Evolutionary conservation across 1,140 invertebrate species (phyloP).

Genomic region (Trinorchestia longiramus): DNA sequence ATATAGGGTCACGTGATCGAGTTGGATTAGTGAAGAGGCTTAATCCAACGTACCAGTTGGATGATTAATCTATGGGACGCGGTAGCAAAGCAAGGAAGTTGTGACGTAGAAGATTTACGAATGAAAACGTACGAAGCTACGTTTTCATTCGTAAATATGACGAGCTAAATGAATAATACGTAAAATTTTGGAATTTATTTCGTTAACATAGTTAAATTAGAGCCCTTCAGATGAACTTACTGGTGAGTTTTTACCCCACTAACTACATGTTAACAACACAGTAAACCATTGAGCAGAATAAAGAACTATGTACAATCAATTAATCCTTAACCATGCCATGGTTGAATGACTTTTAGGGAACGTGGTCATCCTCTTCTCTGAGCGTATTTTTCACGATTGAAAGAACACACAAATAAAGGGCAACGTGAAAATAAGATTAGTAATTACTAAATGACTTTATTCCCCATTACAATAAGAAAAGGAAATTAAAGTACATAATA

Average conservation of each 20-base stretch:
- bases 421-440: background rate
- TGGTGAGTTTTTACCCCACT: background rate
- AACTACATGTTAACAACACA: background rate
- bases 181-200: background rate
- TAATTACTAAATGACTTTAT: background rate
- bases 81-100: background rate
- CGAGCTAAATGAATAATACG: background rate
- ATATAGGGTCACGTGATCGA: background rate
- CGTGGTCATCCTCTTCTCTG: background rate
- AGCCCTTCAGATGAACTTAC: background rate
- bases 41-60: background rate
- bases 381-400: background rate
- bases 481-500: background rate
- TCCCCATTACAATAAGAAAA: background rate
- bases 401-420: background rate
- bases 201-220: background rate
- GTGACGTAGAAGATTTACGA: background rate
- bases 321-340: background rate
- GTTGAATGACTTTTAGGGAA: background rate
- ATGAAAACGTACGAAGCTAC: background rate
- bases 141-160: background rate
- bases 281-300: background rate
- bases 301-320: background rate
- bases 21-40: background rate
- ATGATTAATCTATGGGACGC: background rate